Conservation (phyloP, 2,888 invertebrate species). For the Teleiodes luculella region DNA sequence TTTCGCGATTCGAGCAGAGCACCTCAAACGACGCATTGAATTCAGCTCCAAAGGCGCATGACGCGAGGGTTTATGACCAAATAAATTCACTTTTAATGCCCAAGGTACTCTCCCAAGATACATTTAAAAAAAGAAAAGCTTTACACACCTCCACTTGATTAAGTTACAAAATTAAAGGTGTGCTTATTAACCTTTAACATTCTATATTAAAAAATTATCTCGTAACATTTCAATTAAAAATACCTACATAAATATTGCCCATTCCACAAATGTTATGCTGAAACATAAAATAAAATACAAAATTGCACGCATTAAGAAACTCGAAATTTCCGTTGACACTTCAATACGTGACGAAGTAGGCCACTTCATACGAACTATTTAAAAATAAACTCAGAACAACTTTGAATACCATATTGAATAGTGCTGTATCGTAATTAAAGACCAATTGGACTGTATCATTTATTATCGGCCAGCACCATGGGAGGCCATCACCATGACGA, state of each 20-base stretch:
- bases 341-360: neutral
- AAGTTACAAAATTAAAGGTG: too few species aligned
- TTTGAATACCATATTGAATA: neutral
- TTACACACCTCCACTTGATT: too few species aligned
- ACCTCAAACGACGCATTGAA: constrained; percentile 1
- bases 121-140: neutral
- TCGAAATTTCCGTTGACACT: neutral
- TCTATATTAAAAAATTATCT: too few species aligned
- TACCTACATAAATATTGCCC: neutral
- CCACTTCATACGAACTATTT: neutral
- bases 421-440: neutral
- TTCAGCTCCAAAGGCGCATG: neutral
- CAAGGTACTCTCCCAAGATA: neutral
- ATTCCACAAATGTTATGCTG: neutral
- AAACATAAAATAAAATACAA: neutral
- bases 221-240: too few species aligned
- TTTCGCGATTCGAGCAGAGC: constrained; percentile 31
- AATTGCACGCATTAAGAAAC: neutral
- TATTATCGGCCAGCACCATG: constrained; percentile 5
- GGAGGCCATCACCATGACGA: constrained; percentile 46
- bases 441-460: neutral
- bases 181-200: too few species aligned
- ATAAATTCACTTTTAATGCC: constrained; percentile 1
- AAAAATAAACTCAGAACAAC: neutral
- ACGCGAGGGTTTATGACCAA: neutral